Evolutionary conservation across 2,797 vertebrate genomes (phyloP), one percentile per base, ranked within the genome.

Genomic region (Melanitta fusca): DNA sequence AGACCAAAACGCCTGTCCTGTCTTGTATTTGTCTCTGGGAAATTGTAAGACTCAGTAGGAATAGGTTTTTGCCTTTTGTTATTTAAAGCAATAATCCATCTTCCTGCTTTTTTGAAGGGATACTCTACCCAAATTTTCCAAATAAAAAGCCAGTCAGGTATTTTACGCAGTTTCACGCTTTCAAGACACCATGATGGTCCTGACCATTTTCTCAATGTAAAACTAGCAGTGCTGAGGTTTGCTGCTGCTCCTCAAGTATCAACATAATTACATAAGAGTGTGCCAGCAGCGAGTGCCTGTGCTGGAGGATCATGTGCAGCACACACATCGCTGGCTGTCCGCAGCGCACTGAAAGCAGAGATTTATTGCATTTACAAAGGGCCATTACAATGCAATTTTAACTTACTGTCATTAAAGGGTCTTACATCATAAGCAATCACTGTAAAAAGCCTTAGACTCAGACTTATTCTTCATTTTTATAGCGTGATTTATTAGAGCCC

Each of bases 361-460:
- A 94, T 95, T 95, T 96, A 97, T 95, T 91, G 81, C 91, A 83
- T 92, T 93, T 89, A 91, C 92, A 91, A 77, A 96, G 74, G 87
- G 74, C 79, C 57, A 92, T 97, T 96, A 93, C 93, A 91, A 45
- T 94, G 92, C 91, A 94, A 84, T 96, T 97, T 95, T 92, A 97
- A 96, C 95, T 91, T 85, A 65, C 82, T 96, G 80, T 95, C 96
- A 86, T 97, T 94, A 96, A 91, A 96, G 86, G 88, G n/a, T 88
- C 92, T 96, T 95, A 96, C 80, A 96, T 96, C 95, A 96, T 70
- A 91, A 96, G 94, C 86, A 96, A 90, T 95, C 85, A 62, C 85
- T 83, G 84, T 53, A 82, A 75, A 95, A 95, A 95, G 93, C 65
- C 82, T 54, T 53, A 56, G 89, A 82, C 83, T 11, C 12, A 81